Conservation (phyloP, 2,113 vertebrate species). For the Thunnus maccoyii region DNA sequence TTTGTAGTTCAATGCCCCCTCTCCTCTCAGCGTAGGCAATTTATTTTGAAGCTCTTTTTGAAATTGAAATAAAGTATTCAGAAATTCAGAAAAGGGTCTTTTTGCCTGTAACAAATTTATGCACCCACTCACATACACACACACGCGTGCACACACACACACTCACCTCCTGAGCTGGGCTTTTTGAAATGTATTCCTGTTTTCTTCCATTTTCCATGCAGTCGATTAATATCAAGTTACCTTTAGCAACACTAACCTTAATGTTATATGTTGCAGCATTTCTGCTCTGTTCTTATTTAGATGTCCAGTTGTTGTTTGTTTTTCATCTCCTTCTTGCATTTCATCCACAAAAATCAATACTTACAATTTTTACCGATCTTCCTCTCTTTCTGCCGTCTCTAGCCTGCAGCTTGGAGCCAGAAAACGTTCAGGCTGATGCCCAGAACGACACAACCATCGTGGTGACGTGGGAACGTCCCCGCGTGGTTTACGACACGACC, state of each 20-base stretch:
- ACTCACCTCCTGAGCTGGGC: not conserved
- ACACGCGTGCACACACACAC: not conserved
- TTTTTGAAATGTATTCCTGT: slow-evolving; percentile 22
- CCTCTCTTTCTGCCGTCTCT: not conserved
- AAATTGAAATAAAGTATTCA: slow-evolving; percentile 75
- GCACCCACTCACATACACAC: not conserved
- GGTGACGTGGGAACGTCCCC: slow-evolving; percentile 94
- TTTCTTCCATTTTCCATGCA: slow-evolving; percentile 12
- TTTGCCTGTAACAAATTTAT: slow-evolving; percentile 48
- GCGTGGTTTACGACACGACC: slow-evolving; percentile 91
- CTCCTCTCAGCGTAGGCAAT: slow-evolving; percentile 52
- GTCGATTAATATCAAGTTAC: slow-evolving; percentile 21
- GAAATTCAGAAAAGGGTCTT: slow-evolving; percentile 58
- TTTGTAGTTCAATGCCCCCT: slow-evolving; percentile 62
- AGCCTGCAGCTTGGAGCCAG: slow-evolving; percentile 96
- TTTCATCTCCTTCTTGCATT: not conserved
- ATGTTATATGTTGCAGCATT: not conserved
- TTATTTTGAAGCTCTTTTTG: slow-evolving; percentile 72
- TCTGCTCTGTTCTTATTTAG: not conserved
- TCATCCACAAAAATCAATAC: not conserved
- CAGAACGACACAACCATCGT: slow-evolving; percentile 97
- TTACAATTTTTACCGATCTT: not conserved
- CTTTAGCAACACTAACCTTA: slow-evolving; percentile 1
- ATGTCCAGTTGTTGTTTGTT: not conserved
- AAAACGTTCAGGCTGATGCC: slow-evolving; percentile 93